These are phyloP conservation scores for Holothuria glaberrima DNA, from an alignment of 35 echinoderm and acorn worm genomes.

Conservation along the genomic window DNA sequence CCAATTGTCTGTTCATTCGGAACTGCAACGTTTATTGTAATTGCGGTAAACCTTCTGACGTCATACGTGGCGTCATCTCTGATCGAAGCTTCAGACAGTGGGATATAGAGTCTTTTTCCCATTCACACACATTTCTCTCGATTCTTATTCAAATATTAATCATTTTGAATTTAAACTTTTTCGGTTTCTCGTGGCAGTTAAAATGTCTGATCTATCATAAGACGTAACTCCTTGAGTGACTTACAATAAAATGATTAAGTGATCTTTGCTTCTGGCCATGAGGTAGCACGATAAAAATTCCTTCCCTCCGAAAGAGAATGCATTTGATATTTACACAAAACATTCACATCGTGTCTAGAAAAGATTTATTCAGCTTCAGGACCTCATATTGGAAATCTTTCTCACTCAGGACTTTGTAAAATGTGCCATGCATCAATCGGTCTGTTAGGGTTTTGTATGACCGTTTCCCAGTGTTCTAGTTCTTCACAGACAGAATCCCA, in stretches of 20 bases:
- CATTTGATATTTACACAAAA: not conserved
- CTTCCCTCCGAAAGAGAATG: not conserved
- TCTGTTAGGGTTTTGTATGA: constrained; percentile 78
- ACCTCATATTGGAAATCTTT: not conserved
- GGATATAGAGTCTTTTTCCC: too few species aligned
- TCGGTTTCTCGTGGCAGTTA: too few species aligned
- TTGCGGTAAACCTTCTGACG: too few species aligned
- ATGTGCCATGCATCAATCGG: constrained; percentile 76
- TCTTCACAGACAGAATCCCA: constrained; percentile 73
- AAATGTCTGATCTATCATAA: too few species aligned
- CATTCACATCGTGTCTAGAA: not conserved
- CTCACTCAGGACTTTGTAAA: constrained; percentile 72
- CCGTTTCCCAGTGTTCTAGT: constrained; percentile 73
- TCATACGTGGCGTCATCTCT: too few species aligned
- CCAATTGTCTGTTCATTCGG: too few species aligned
- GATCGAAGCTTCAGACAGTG: too few species aligned
- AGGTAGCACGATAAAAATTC: not conserved
- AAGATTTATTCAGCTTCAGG: too few species aligned
- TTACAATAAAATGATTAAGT: not conserved
- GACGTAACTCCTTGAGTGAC: not conserved
- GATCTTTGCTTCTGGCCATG: not conserved
- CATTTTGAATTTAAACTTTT: too few species aligned
- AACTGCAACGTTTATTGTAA: too few species aligned
- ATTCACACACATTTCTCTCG: too few species aligned
- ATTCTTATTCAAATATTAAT: too few species aligned